Base-by-base conservation (phyloP, 2,113 vertebrate genomes). In the Pithys albifrons region DNA sequence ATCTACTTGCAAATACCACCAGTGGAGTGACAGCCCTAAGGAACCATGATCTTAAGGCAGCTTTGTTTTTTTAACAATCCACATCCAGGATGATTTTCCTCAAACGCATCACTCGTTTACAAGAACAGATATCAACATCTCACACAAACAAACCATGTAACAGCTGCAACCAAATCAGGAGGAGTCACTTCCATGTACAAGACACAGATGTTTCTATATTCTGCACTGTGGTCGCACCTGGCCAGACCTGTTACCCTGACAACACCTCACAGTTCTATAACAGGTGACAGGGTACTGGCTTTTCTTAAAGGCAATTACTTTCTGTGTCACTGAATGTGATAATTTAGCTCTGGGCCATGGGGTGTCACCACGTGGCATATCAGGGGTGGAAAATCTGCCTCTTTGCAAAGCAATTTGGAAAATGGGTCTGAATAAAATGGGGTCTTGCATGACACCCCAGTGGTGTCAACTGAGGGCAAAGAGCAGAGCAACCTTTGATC, bases 181-280 rank as follows among this genome's bases (percentile, higher is more conserved):
- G 10, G 74, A 92, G 43, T 24, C 76, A 15, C 29, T 79, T 64
- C 45, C 66, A 28, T 2, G 69, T 19, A 12, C 0, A 7, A 52
- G 49, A 46, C 46, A 31, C 9, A 31, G 61, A 6, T 41, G 89
- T 78, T 86, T 64, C 70, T 49, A 6, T 27, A 1, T 19, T 71
- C 66, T 64, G 51, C 49, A 25, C 66, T 14, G 3, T 8, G 46
- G 23, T 46, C n/a, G 12, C 72, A 91, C 67, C 91, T 89, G 91
- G 82, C 46, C 73, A 87, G 71, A 64, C n/a, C 27, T 16, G 90
- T 95, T 87, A 46, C 86, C 85, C 79, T 95, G 91, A 86, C 87
- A 85, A 33, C 89, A 73, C 14, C 80, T 69, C 59, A 27, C 69
- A 75, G 69, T 48, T 91, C 7, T 45, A 10, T 3, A 76, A 76